Evolutionary conservation across 2,888 invertebrate genomes (phyloP).

Genomic region (Scelioninae gen. 1): DNA sequence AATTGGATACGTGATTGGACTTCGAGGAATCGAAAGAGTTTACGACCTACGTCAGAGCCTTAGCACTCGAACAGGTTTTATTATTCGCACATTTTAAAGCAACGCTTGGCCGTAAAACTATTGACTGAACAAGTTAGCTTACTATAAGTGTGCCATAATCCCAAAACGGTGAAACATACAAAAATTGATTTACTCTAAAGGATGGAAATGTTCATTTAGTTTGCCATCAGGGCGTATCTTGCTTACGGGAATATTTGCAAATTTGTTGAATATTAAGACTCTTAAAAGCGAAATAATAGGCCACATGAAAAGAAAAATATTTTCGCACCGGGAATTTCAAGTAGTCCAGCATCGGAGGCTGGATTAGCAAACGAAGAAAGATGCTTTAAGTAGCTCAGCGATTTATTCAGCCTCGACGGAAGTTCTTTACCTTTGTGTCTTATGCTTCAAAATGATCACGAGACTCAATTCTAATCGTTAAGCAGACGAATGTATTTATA

Average conservation of each 20-base stretch:
- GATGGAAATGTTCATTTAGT: background rate
- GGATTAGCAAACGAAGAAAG: slow-evolving; percentile 30
- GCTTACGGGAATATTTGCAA: background rate
- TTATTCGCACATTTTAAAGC: slow-evolving; percentile 58
- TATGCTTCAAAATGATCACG: slow-evolving; percentile 54
- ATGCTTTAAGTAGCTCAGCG: slow-evolving; percentile 23
- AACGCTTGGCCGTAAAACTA: slow-evolving; percentile 40
- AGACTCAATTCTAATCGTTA: slow-evolving; percentile 51
- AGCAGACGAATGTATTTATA: slow-evolving; percentile 35
- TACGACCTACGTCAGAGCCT: slow-evolving; percentile 76
- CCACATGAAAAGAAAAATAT: slow-evolving; percentile 15
- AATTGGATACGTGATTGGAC: slow-evolving; percentile 84
- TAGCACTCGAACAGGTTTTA: slow-evolving; percentile 67
- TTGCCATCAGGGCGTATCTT: background rate
- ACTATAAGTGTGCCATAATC: slow-evolving; percentile 23
- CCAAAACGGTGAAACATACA: slow-evolving; percentile 20
- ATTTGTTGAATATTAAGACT: background rate
- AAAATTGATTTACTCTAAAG: slow-evolving; percentile 26
- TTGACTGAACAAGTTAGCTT: slow-evolving; percentile 29
- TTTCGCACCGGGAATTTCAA: slow-evolving; percentile 26
- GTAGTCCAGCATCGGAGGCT: slow-evolving; percentile 3
- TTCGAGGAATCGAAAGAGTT: slow-evolving; percentile 77
- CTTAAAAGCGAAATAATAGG: background rate
- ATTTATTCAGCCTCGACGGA: slow-evolving; percentile 56
- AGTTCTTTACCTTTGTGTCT: slow-evolving; percentile 63